These are phyloP conservation scores for Malurus cyaneus DNA, from an alignment of 2,113 vertebrate genomes.

Conservation along the genomic window DNA sequence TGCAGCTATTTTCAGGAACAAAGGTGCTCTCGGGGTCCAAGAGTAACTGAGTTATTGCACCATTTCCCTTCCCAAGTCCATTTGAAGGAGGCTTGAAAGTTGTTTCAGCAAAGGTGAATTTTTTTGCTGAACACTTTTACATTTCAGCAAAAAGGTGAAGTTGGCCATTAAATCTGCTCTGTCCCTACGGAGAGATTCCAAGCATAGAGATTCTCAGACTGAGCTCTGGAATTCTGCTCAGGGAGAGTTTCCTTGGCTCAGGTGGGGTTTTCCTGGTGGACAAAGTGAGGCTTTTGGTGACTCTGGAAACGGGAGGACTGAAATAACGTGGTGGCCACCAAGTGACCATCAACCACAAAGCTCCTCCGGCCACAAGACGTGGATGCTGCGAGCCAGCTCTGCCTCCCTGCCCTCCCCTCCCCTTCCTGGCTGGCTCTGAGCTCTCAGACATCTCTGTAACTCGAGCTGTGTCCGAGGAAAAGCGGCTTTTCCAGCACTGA, in stretches of 20 bases:
- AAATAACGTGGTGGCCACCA: not conserved
- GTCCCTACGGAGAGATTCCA: not conserved
- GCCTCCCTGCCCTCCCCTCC: not conserved
- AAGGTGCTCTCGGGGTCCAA: not conserved
- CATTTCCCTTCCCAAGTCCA: conserved; percentile 25
- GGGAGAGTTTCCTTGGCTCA: not conserved
- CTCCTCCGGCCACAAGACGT: not conserved
- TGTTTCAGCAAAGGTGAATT: not conserved
- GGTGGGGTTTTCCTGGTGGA: not conserved
- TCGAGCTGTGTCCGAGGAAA: not conserved
- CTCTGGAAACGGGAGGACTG: not conserved
- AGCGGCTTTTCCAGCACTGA: not conserved
- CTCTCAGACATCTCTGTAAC: not conserved
- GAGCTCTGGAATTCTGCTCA: not conserved
- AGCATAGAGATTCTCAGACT: not conserved
- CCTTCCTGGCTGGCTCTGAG: not conserved
- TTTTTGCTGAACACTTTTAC: not conserved
- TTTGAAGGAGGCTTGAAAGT: conserved; percentile 25
- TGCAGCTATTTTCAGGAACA: not conserved
- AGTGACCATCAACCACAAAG: not conserved
- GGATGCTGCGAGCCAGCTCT: not conserved
- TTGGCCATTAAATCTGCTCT: not conserved
- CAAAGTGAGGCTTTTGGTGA: not conserved
- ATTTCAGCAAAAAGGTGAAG: not conserved
- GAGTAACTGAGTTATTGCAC: not conserved